phyloP scores from a whole-genome alignment of 2,888 invertebrate species.

The Lasioglossum lativentre region DNA sequence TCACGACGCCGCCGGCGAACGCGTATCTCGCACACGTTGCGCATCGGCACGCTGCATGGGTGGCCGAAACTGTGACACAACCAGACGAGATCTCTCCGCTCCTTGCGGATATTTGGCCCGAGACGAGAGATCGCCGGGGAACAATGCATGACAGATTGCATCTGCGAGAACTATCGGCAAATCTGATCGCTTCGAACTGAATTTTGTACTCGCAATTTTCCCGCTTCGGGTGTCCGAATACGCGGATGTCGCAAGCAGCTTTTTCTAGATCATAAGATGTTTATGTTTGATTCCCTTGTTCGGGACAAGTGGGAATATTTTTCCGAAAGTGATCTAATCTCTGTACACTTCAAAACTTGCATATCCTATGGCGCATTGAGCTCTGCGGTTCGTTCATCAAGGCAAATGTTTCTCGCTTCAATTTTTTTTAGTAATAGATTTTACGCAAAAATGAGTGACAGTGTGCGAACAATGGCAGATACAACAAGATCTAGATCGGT shows the following conservation, averaged over 20 bases:
- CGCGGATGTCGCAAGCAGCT: neutral
- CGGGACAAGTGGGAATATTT: neutral
- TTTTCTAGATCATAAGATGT: neutral
- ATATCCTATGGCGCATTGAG: too few species aligned
- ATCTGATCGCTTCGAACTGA: neutral
- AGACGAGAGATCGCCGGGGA: neutral
- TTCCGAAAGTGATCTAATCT: neutral
- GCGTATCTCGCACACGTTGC: slow-evolving; percentile 67
- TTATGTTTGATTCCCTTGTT: neutral
- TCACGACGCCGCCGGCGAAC: slow-evolving; percentile 58
- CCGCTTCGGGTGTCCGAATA: neutral
- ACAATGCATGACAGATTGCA: neutral
- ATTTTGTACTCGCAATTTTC: neutral
- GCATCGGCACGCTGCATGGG: slow-evolving; percentile 75
- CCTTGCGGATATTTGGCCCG: neutral
- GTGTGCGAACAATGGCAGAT: too few species aligned
- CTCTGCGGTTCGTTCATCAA: too few species aligned
- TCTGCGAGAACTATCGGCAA: neutral
- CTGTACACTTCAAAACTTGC: too few species aligned
- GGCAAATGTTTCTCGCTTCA: too few species aligned
- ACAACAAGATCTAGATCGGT: too few species aligned
- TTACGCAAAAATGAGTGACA: too few species aligned
- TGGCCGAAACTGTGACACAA: slow-evolving; percentile 67
- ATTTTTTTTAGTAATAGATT: too few species aligned
- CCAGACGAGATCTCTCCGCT: slow-evolving; percentile 26